Percentiles rank a stretch among this genome's conserved stretches.
These are phyloP conservation scores for Naja naja DNA, from an alignment of 2,113 vertebrate genomes.

Conservation along the genomic window DNA sequence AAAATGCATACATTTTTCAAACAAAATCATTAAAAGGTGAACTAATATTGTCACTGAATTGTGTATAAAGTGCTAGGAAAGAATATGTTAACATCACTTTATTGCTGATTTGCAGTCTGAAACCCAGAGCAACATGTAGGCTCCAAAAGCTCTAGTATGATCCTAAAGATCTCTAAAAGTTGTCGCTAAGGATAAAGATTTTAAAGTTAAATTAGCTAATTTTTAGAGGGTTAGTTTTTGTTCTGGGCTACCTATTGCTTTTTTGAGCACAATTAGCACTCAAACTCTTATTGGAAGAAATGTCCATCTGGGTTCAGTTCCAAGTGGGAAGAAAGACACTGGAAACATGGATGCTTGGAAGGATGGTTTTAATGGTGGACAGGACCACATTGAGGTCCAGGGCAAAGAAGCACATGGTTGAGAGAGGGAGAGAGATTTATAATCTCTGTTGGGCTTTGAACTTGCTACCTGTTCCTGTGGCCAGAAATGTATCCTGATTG, in stretches of 20 bases:
- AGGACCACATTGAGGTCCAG: no score
- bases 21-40: neutral
- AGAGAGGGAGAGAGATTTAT: no score
- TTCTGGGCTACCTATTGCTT: neutral
- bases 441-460: no score
- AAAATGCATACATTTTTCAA: neutral
- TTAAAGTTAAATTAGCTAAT: neutral
- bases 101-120: neutral
- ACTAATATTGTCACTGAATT: neutral
- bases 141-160: neutral
- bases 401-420: no score
- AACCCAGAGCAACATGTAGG: neutral
- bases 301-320: no score
- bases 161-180: neutral
- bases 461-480: no score
- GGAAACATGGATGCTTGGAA: no score
- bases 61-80: neutral
- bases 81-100: neutral
- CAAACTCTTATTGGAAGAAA: neutral
- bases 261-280: neutral
- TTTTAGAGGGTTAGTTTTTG: neutral
- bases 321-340: no score
- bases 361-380: no score
- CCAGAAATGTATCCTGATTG: no score
- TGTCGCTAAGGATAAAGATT: neutral